Percentiles rank a stretch among this genome's conserved stretches.
phyloP scores from a whole-genome alignment of 1,140 invertebrate genomes.

The Drosophila subpulchrella region DNA sequence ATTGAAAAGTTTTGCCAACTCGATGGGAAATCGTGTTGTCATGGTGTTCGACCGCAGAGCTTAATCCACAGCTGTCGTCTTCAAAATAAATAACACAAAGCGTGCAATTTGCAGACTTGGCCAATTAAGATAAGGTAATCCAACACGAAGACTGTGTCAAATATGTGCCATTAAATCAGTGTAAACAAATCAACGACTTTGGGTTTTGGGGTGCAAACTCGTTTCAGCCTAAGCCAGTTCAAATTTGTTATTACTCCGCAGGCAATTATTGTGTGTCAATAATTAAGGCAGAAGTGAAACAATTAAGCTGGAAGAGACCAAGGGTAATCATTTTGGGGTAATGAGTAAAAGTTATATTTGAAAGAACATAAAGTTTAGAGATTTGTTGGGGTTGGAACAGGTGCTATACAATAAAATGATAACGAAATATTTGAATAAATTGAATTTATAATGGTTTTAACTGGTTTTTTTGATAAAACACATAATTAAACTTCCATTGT shows the following conservation, averaged over 20 bases:
- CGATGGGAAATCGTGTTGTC: conserved; percentile 34
- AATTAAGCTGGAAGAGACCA: conserved; percentile 20
- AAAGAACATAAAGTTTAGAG: too few relatives aligned
- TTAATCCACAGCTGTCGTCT: conserved; percentile 31
- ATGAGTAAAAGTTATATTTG: background rate
- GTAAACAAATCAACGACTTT: conserved; percentile 18
- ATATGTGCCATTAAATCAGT: conserved; percentile 23
- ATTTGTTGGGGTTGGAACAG: too few relatives aligned
- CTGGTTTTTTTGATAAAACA: too few relatives aligned
- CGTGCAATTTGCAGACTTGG: conserved; percentile 37
- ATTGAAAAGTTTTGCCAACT: conserved; percentile 63
- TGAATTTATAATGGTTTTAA: too few relatives aligned
- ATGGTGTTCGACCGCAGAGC: conserved; percentile 19
- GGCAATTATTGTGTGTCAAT: conserved; percentile 31
- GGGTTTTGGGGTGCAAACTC: conserved; percentile 15
- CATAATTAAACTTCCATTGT: too few relatives aligned
- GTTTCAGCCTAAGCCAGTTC: conserved; percentile 32
- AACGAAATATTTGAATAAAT: too few relatives aligned
- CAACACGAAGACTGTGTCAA: conserved; percentile 10
- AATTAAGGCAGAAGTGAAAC: conserved; percentile 31
- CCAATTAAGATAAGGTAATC: conserved; percentile 39
- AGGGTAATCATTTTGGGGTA: conserved; percentile 11
- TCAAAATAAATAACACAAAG: conserved; percentile 22
- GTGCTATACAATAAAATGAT: too few relatives aligned
- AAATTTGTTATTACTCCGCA: conserved; percentile 39